These are phyloP conservation scores for Diadema setosum DNA, from an alignment of 35 echinoderm and acorn worm genomes.

Conservation along the genomic window DNA sequence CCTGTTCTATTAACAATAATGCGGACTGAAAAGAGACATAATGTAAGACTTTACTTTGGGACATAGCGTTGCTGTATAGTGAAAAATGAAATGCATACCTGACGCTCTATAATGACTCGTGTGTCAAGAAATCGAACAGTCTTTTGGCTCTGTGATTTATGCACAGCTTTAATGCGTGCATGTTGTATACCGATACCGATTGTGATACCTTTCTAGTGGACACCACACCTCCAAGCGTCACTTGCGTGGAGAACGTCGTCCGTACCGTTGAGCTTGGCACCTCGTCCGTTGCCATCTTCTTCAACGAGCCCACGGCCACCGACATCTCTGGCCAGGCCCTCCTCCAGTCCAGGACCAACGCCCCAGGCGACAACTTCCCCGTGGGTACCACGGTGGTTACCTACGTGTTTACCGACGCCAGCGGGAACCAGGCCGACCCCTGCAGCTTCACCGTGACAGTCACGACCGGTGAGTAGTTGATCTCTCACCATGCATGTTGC, in stretches of 20 bases:
- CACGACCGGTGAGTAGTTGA: not conserved
- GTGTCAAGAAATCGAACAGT: too few relatives aligned
- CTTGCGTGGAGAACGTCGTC: not conserved
- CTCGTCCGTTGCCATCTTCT: not conserved
- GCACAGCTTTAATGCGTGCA: too few relatives aligned
- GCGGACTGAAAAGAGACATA: too few relatives aligned
- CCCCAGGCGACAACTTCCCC: not conserved
- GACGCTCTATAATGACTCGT: too few relatives aligned
- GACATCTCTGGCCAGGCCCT: constrained; percentile 2
- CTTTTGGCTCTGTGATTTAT: too few relatives aligned
- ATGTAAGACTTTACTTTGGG: too few relatives aligned
- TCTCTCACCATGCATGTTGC: too few relatives aligned
- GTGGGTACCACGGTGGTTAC: constrained; percentile 7
- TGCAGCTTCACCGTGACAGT: constrained; percentile 27
- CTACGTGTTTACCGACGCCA: constrained; percentile 26
- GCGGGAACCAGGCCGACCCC: not conserved
- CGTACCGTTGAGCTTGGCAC: constrained; percentile 14
- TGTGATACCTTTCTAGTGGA: not conserved
- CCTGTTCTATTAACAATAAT: too few relatives aligned
- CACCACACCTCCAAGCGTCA: constrained; percentile 21
- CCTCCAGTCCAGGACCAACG: not conserved
- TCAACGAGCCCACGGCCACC: not conserved
- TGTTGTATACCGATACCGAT: too few relatives aligned
- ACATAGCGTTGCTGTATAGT: too few relatives aligned
- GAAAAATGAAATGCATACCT: too few relatives aligned